Conservation (phyloP, 2,113 vertebrate species). For the Pristiophorus japonicus region DNA sequence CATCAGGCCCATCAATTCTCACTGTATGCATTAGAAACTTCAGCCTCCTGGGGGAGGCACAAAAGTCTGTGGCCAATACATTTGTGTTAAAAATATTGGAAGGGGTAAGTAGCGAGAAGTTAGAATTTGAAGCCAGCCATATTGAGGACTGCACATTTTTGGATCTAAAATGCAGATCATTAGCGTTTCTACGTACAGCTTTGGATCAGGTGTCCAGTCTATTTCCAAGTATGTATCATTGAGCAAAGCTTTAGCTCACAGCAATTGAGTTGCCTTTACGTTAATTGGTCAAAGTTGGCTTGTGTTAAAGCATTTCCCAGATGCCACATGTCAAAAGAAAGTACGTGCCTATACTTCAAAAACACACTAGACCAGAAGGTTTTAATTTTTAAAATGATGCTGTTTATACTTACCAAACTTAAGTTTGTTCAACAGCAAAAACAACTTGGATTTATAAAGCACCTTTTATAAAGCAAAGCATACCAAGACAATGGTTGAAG, state of each 20-base stretch:
- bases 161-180: neutral
- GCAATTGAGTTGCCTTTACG: neutral
- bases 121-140: neutral
- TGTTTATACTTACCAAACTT: neutral
- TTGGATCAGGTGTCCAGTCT: neutral
- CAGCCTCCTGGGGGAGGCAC: no score
- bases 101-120: neutral
- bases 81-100: neutral
- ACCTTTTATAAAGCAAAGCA: neutral
- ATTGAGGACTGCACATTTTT: neutral
- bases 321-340: neutral
- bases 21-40: no score
- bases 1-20: neutral
- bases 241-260: neutral
- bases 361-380: neutral
- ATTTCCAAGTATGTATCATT: neutral
- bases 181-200: no score
- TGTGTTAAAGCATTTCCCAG: neutral
- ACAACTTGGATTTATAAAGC: neutral
- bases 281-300: neutral
- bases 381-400: neutral
- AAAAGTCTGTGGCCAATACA: no score
- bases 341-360: neutral
- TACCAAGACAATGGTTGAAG: neutral
- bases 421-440: neutral